Percentiles rank a stretch among this genome's conserved stretches.
Conservation (phyloP, 1,140 invertebrate species). For the Brachionus asplanchnoidis region DNA sequence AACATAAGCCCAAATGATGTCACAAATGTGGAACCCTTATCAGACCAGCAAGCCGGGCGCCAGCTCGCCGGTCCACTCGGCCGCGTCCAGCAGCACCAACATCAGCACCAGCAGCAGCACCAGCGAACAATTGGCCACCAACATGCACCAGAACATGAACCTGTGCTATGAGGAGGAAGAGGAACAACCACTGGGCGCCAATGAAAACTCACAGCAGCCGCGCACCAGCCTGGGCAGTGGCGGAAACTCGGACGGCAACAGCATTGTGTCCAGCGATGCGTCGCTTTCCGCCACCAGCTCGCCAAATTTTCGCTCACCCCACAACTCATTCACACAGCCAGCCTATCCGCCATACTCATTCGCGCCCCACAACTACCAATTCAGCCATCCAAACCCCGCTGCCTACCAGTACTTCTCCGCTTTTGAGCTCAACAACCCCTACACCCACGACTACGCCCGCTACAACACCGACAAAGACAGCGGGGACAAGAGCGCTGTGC, state of each 20-base stretch:
- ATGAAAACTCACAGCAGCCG: neutral
- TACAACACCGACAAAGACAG: neutral
- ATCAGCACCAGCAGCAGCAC: slow-evolving; percentile 25
- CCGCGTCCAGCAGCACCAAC: neutral
- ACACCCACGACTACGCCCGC: neutral
- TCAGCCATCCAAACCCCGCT: neutral
- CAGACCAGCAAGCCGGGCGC: neutral
- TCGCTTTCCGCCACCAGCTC: slow-evolving; percentile 1
- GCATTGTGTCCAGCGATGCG: slow-evolving; percentile 9
- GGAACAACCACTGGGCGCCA: neutral
- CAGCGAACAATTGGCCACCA: neutral
- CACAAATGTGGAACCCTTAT: slow-evolving; percentile 42
- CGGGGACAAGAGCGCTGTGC: neutral
- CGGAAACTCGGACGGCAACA: slow-evolving; percentile 1
- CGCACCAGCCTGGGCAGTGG: slow-evolving; percentile 9
- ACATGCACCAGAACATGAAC: neutral
- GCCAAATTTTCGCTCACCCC: slow-evolving; percentile 24
- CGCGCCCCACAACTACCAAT: neutral
- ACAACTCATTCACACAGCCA: neutral
- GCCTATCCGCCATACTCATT: neutral
- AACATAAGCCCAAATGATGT: neutral
- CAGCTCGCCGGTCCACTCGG: slow-evolving; percentile 9
- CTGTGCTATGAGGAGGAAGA: slow-evolving; percentile 15
- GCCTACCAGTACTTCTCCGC: neutral
- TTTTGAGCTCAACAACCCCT: neutral